Evolutionary conservation across 1,140 invertebrate species (phyloP).

Genomic region (Proales similis): DNA sequence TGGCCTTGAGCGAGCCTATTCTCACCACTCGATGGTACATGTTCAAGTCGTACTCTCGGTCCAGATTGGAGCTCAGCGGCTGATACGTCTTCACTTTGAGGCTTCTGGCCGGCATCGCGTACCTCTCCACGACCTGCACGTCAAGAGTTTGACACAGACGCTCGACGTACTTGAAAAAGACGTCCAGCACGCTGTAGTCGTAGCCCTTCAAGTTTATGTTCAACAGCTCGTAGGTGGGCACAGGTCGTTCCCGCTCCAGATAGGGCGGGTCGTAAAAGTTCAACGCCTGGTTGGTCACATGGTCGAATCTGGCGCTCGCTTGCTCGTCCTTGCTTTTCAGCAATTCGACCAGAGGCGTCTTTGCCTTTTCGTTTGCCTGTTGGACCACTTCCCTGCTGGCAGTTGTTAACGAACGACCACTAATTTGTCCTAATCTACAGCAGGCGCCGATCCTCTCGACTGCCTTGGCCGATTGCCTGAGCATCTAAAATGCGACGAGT

Average conservation of each 20-base stretch:
- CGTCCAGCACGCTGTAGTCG: constrained; percentile 26
- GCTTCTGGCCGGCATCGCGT: constrained; percentile 26
- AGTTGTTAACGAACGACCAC: too few relatives aligned
- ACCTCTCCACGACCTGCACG: constrained; percentile 12
- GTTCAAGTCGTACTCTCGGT: constrained; percentile 15
- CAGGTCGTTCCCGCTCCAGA: neutral
- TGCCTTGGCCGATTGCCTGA: too few relatives aligned
- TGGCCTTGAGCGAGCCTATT: constrained; percentile 31
- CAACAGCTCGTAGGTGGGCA: constrained; percentile 22
- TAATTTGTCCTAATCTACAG: too few relatives aligned
- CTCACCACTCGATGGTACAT: constrained; percentile 33
- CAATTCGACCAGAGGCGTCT: too few relatives aligned
- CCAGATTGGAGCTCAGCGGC: constrained; percentile 25
- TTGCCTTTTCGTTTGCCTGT: too few relatives aligned
- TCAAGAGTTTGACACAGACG: constrained; percentile 10
- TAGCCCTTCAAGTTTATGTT: constrained; percentile 23
- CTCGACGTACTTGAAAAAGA: constrained; percentile 26
- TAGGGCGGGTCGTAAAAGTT: constrained; percentile 37
- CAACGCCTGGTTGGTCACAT: constrained; percentile 35
- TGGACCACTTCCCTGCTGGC: too few relatives aligned
- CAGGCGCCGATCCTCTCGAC: too few relatives aligned
- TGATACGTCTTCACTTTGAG: constrained; percentile 24
- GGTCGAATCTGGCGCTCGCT: constrained; percentile 30
- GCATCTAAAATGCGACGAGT: too few relatives aligned
- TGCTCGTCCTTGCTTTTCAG: too few relatives aligned